Base-by-base conservation (phyloP, 2,888 invertebrate species). In the Epicampocera succincta region DNA sequence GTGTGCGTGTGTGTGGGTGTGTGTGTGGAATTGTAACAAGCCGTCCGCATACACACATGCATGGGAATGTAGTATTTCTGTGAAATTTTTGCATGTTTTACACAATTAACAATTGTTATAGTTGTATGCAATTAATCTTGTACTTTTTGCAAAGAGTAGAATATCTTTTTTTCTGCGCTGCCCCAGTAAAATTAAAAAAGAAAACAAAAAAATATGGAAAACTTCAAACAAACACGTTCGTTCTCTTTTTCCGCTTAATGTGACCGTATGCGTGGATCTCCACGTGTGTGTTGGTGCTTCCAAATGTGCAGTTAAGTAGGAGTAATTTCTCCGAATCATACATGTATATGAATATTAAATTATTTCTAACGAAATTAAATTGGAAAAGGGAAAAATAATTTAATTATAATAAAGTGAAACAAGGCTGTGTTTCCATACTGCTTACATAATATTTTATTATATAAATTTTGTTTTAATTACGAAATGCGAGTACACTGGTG, bases 271-370 rank as follows among this genome's bases (percentile, higher is more conserved):
- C n/a, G 21, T 50, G 21, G 1, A 33, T 33, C 8, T 8, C 8
- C 6, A 33, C 50, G 33, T 19, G 1, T 75, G 15, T 21, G 15
- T 1, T 75, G 13, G 15, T 60, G 42, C 68, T 68, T 69, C 52
- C 60, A 61, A 33, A 68, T 25, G 44, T 76, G 44, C 44, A 52
- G 52, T 68, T 76, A 69, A 76, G 38, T 60, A 68, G 68, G 60
- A 68, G 60, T 61, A 68, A 76, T 61, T 69, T 61, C 9, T 61
- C 11, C 54, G 52, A 69, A 61, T 68, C 46, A 76, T 68, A 61
- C 50, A 66, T 19, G 48, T 42, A n/a, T 38, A 52, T 76, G 68
- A 68, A 76, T 76, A 54, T 69, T 61, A 54, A 54, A 44, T 61
- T 69, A 3, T 33, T 44, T 38, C 9, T 15, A 58, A 50, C 1